Percentiles rank a stretch among this genome's conserved stretches.
Conservation (phyloP, 2,113 vertebrate genomes). For the Caracal caracal region DNA sequence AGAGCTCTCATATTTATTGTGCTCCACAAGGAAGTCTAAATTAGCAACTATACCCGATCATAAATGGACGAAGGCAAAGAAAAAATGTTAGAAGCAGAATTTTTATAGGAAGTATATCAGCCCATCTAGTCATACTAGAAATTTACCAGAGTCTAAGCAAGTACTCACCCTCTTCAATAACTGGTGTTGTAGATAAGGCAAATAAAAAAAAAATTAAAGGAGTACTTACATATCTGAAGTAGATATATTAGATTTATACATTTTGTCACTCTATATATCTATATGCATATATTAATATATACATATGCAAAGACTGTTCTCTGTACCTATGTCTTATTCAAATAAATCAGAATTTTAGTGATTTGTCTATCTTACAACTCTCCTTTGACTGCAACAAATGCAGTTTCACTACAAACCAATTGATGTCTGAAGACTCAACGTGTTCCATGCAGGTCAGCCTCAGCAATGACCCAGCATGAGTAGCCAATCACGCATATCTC, state of each 20-base stretch:
- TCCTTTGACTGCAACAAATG: neutral
- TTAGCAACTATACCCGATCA: neutral
- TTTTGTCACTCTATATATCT: neutral
- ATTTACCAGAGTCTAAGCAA: neutral
- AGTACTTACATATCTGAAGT: neutral
- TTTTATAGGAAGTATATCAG: neutral
- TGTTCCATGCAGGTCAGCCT: neutral
- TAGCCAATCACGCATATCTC: neutral
- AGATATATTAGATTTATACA: neutral
- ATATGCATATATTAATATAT: neutral
- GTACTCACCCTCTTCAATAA: neutral
- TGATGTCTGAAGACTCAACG: neutral
- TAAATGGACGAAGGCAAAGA: neutral
- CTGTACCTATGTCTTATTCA: neutral
- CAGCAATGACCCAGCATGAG: neutral
- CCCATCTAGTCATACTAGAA: neutral
- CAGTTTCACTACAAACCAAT: neutral
- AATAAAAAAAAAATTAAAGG: neutral
- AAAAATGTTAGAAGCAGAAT: neutral
- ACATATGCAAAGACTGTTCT: neutral
- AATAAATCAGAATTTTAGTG: neutral
- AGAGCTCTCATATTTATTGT: neutral
- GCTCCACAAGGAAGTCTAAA: neutral
- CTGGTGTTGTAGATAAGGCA: neutral
- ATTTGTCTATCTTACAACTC: neutral